Conservation (phyloP, 2,888 invertebrate genomes). For the Sceliomorpha sp. region DNA sequence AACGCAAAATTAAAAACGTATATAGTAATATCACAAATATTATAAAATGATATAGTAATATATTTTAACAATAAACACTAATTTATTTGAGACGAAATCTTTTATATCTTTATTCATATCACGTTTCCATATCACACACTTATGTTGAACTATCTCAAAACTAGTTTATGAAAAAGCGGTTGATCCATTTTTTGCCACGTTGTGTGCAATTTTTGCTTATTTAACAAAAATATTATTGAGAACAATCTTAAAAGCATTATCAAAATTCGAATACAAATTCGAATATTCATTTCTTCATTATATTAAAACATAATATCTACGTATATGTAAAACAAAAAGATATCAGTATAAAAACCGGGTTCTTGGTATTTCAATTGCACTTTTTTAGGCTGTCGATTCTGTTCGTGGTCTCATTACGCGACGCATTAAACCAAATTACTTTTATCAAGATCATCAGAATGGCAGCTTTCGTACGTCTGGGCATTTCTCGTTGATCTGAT, state of each 20-base stretch:
- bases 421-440: slow-evolving; percentile 14
- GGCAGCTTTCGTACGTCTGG: slow-evolving; percentile 39
- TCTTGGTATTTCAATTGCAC: slow-evolving; percentile 19
- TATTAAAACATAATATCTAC: slow-evolving; percentile 11
- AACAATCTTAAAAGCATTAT: slow-evolving; percentile 18
- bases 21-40: too few species aligned
- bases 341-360: not conserved
- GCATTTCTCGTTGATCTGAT: slow-evolving; percentile 53
- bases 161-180: too few species aligned
- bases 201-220: slow-evolving; percentile 32
- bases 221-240: slow-evolving; percentile 19
- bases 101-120: too few species aligned
- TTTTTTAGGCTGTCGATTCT: slow-evolving; percentile 20
- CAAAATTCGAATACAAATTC: slow-evolving; percentile 13
- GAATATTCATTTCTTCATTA: not conserved
- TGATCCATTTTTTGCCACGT: slow-evolving; percentile 39
- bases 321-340: too few species aligned
- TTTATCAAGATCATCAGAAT: slow-evolving; percentile 27
- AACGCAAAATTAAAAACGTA: too few species aligned
- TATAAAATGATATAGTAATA: too few species aligned
- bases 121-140: too few species aligned
- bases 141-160: too few species aligned
- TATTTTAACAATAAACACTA: too few species aligned
- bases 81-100: too few species aligned
- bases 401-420: slow-evolving; percentile 22